Percentiles rank a stretch among this genome's conserved stretches.
Evolutionary conservation across 1,140 invertebrate genomes (phyloP).

Genomic region (Anastrepha ludens): DNA sequence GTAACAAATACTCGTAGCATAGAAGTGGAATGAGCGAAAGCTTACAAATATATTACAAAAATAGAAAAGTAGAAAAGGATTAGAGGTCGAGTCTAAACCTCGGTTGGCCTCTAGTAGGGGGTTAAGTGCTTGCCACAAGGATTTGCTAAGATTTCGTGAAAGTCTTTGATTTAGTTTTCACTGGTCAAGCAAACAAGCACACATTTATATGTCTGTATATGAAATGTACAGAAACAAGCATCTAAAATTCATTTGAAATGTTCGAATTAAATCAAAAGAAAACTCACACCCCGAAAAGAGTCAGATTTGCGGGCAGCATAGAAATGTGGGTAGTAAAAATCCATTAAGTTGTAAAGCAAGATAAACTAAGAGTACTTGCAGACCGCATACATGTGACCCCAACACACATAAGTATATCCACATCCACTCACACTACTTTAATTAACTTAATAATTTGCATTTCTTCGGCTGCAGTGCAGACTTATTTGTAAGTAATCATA

Average conservation of each 20-base stretch:
- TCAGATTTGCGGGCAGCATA: not conserved
- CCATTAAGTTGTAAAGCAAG: slow-evolving; percentile 56
- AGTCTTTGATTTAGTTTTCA: slow-evolving; percentile 23
- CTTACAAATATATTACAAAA: not conserved
- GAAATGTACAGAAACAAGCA: not conserved
- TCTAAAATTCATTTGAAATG: slow-evolving; percentile 49
- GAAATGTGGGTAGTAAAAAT: not conserved
- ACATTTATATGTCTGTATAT: not conserved
- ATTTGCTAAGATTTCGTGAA: slow-evolving; percentile 31
- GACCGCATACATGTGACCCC: slow-evolving; percentile 34
- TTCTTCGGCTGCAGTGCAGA: slow-evolving; percentile 10
- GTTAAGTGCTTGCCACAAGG: slow-evolving; percentile 49
- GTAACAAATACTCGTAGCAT: not conserved
- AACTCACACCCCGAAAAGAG: slow-evolving; percentile 39
- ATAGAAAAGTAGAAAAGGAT: slow-evolving; percentile 28
- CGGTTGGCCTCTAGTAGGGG: not conserved
- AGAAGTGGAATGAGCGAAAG: not conserved
- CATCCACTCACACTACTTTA: slow-evolving; percentile 4
- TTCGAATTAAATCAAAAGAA: slow-evolving; percentile 52
- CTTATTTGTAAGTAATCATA: slow-evolving; percentile 19
- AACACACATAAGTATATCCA: slow-evolving; percentile 37
- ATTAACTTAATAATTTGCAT: slow-evolving; percentile 55
- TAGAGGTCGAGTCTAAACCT: not conserved
- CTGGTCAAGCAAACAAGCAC: not conserved
- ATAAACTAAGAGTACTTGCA: slow-evolving; percentile 33